Evolutionary conservation across 2,888 invertebrate species (phyloP).

Genomic region (Ochlodes sylvanus): DNA sequence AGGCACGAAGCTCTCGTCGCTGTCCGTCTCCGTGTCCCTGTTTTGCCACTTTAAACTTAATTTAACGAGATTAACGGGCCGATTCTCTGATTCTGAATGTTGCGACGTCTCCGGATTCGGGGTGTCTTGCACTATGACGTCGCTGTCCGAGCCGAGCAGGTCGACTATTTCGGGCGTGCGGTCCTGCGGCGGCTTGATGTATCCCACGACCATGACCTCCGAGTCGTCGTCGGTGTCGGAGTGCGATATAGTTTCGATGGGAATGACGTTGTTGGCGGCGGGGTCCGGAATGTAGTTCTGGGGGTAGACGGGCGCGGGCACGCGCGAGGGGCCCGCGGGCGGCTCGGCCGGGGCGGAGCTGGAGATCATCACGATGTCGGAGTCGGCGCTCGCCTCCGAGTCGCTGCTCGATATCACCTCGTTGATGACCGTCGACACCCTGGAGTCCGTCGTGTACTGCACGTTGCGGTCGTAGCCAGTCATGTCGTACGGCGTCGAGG

Average conservation of each 20-base stretch:
- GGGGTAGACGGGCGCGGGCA: slow-evolving; percentile 60
- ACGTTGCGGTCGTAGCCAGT: slow-evolving; percentile 90
- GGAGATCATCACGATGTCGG: slow-evolving; percentile 70
- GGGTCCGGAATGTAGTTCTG: slow-evolving; percentile 59
- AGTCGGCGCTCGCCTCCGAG: slow-evolving; percentile 66
- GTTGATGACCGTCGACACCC: slow-evolving; percentile 83
- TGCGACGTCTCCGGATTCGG: slow-evolving; percentile 50
- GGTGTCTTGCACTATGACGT: slow-evolving; percentile 70
- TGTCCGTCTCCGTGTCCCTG: slow-evolving; percentile 50
- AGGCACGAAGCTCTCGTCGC: slow-evolving; percentile 55
- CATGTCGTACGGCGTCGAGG: slow-evolving; percentile 94
- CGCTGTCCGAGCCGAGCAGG: slow-evolving; percentile 84
- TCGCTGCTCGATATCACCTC: slow-evolving; percentile 80
- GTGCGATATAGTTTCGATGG: slow-evolving; percentile 78
- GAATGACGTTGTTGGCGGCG: slow-evolving; percentile 60
- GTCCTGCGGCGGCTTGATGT: slow-evolving; percentile 87
- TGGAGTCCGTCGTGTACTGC: slow-evolving; percentile 85
- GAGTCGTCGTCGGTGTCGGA: slow-evolving; percentile 79
- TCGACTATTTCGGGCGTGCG: slow-evolving; percentile 88
- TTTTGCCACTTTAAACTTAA: slow-evolving; percentile 55
- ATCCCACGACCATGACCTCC: slow-evolving; percentile 87
- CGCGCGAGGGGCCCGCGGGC: slow-evolving; percentile 55
- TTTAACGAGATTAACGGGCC: slow-evolving; percentile 49
- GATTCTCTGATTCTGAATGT: slow-evolving; percentile 41
- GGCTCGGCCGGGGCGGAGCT: slow-evolving; percentile 59